Base-by-base conservation (phyloP, 2,888 invertebrate species). In the Epirrhoe tristata region DNA sequence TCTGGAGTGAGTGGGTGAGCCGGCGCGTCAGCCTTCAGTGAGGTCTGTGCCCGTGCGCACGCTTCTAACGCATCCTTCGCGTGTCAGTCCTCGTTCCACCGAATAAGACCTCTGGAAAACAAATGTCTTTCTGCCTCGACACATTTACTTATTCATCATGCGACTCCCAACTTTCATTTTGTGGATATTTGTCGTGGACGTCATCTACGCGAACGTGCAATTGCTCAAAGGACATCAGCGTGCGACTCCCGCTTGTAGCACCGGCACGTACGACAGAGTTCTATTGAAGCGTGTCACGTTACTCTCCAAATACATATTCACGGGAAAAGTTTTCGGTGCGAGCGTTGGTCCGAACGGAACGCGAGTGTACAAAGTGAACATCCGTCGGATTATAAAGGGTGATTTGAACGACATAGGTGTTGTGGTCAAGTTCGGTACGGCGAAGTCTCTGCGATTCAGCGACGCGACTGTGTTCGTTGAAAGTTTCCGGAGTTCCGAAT, bases 1-100 rank as follows among this genome's bases (percentile, higher is more conserved):
- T 89, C 91, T 87, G 83, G 85, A 83, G 82, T 84, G 90, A 85
- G 92, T 91, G 91, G 90, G 92, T 84, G 91, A 81, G 57, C 52
- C 56, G 55, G 55, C 46, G 80, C 62, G 43, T 52, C 89, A 91
- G 91, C 90, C 89, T 91, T 77, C 82, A 80, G 81, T 84, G 88
- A 81, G 87, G 78, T 77, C 81, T 83, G 88, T 84, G 84, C 84
- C 84, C 83, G 91, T 79, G 91, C 91, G 92, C 91, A 90, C 91
- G 91, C 79, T 81, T 77, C 80, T 69, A 75, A 77, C 72, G 78
- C 77, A 76, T 75, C 76, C 75, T 73, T 77, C 66, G 75, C 73
- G 77, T 76, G 78, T 74, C 75, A 58, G 64, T 61, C 62, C 51
- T 52, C 50, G 61, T 61, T 62, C 58, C 54, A 54, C 56, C 52